phyloP scores from a whole-genome alignment of 2,888 invertebrate genomes.

The Mythimna ferrago region DNA sequence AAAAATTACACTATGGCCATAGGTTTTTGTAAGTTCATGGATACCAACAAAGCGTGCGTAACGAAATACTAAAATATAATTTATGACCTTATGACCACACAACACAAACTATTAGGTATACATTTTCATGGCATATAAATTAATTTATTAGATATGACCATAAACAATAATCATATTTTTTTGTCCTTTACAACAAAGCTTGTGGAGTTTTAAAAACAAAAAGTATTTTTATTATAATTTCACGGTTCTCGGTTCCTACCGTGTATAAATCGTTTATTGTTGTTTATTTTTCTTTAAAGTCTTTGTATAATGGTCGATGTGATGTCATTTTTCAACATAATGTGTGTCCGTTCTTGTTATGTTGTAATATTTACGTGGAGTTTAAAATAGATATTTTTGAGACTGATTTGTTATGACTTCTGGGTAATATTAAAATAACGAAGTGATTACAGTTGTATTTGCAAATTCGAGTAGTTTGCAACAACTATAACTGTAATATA shows the following conservation, averaged over 20 bases:
- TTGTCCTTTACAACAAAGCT: conserved; percentile 27
- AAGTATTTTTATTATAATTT: conserved; percentile 53
- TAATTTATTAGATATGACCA: conserved; percentile 43
- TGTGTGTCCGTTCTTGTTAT: conserved; percentile 14
- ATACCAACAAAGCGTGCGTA: conserved; percentile 12
- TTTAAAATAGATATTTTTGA: conserved; percentile 4
- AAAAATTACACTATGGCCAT: background rate
- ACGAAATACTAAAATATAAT: conserved; percentile 15
- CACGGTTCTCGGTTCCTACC: conserved; percentile 48
- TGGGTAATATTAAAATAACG: no score
- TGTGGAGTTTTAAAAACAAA: conserved; percentile 29
- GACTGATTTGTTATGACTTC: conserved; percentile 7
- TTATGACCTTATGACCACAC: conserved; percentile 18
- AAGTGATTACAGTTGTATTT: no score
- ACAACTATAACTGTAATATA: no score
- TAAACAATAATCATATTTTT: conserved; percentile 47
- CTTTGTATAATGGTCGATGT: conserved; percentile 18
- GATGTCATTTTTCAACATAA: conserved; percentile 46
- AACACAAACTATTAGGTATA: conserved; percentile 10
- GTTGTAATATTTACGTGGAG: conserved; percentile 5
- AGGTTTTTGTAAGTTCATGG: background rate
- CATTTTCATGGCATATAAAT: conserved; percentile 32
- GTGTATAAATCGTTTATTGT: conserved; percentile 36
- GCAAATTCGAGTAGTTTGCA: no score
- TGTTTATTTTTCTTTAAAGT: conserved; percentile 28